phyloP scores from a whole-genome alignment of 2,888 invertebrate genomes.

The Ochlodes sylvanus region DNA sequence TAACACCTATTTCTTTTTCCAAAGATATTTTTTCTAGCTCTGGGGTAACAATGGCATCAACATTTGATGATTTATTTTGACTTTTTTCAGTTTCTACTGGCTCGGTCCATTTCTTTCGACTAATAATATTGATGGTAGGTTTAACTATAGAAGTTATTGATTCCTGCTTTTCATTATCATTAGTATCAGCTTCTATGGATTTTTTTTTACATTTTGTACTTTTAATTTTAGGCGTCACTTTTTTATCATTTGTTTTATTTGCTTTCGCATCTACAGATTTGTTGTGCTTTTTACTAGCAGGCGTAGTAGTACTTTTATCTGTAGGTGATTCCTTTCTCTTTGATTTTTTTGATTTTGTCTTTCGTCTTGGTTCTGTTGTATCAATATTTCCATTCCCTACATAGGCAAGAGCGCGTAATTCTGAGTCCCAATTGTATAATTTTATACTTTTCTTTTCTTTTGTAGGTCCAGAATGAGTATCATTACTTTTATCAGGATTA shows the following conservation, averaged over 20 bases:
- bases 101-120: slow-evolving; percentile 45
- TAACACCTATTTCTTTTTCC: slow-evolving; percentile 74
- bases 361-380: slow-evolving; percentile 42
- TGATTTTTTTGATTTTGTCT: slow-evolving; percentile 47
- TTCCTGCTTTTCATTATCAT: slow-evolving; percentile 47
- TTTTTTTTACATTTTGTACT: slow-evolving; percentile 46
- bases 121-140: slow-evolving; percentile 66
- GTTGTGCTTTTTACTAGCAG: slow-evolving; percentile 20
- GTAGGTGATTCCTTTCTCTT: slow-evolving; percentile 42
- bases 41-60: slow-evolving; percentile 68
- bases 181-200: slow-evolving; percentile 43
- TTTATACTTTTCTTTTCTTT: slow-evolving; percentile 49
- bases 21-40: slow-evolving; percentile 71
- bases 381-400: slow-evolving; percentile 45
- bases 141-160: slow-evolving; percentile 48
- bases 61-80: slow-evolving; percentile 52
- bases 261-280: slow-evolving; percentile 36
- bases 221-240: slow-evolving; percentile 47
- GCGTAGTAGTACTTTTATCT: slow-evolving; percentile 36
- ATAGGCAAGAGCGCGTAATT: slow-evolving; percentile 63
- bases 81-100: slow-evolving; percentile 46
- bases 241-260: slow-evolving; percentile 41
- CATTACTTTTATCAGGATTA: slow-evolving; percentile 39
- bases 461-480: slow-evolving; percentile 40
- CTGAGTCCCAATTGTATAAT: slow-evolving; percentile 71